Conservation (phyloP, 2,113 vertebrate genomes). For the Gobiocypris rarus region DNA sequence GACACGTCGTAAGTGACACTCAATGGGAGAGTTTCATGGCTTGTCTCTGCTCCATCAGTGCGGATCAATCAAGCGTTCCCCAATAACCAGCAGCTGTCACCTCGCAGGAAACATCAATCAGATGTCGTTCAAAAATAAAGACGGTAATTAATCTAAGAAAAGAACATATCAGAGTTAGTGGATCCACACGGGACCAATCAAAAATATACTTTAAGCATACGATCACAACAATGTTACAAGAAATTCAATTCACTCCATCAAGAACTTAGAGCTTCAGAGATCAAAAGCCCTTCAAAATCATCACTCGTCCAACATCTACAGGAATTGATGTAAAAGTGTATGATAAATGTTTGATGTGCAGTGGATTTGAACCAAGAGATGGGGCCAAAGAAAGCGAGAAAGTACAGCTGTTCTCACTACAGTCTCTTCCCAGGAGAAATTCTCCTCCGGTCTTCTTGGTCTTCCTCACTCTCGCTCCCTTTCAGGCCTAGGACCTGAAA, state of each 20-base stretch:
- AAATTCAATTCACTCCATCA: background rate
- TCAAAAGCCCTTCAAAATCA: constrained; percentile 29
- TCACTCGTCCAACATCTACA: constrained; percentile 17
- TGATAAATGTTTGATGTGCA: constrained; percentile 37
- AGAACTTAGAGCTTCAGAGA: background rate
- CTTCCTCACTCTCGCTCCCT: background rate
- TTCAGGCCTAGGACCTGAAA: background rate
- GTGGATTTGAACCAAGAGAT: constrained; percentile 27
- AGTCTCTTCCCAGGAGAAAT: constrained; percentile 31
- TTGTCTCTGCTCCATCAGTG: constrained; percentile 44
- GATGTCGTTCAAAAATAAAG: constrained; percentile 58
- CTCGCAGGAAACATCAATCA: constrained; percentile 58
- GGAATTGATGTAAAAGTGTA: constrained; percentile 19
- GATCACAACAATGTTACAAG: background rate
- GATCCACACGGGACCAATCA: constrained; percentile 18
- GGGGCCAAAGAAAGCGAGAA: constrained; percentile 7
- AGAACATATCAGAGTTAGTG: background rate
- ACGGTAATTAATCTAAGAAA: constrained; percentile 29
- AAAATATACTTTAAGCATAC: constrained; percentile 20
- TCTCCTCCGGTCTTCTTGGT: background rate
- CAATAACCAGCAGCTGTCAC: constrained; percentile 45
- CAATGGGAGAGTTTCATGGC: constrained; percentile 73
- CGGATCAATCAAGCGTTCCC: constrained; percentile 40
- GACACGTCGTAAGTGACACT: constrained; percentile 77
- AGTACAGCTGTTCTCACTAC: constrained; percentile 33